Evolutionary conservation across 2,888 invertebrate genomes (phyloP).

Genomic region (Ectobius pallidus): DNA sequence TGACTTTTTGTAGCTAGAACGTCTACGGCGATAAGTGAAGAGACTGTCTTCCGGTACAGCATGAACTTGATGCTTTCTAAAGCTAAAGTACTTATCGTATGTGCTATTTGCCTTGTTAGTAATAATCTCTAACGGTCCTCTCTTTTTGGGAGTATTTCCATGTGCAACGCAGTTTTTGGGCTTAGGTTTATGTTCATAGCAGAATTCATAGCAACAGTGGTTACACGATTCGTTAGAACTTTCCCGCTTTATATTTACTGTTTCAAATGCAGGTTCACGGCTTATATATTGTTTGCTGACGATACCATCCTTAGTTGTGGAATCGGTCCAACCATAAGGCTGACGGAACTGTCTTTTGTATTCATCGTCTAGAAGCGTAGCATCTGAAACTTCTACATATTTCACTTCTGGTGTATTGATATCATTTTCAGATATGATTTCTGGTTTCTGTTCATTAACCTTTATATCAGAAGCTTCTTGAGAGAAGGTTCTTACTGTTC

Average conservation of each 20-base stretch:
- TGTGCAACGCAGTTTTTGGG: neutral
- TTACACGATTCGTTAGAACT: neutral
- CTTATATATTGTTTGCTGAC: neutral
- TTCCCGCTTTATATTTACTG: neutral
- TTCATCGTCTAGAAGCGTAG: neutral
- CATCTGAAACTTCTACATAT: too few species aligned
- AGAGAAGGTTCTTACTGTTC: too few species aligned
- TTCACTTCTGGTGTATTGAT: neutral
- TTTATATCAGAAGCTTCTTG: neutral
- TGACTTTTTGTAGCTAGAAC: neutral
- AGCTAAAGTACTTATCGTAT: neutral
- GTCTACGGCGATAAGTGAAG: neutral
- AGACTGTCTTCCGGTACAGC: neutral
- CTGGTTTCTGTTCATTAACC: neutral
- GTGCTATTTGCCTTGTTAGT: neutral
- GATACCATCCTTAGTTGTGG: neutral
- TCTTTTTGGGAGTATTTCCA: neutral
- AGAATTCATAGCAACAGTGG: neutral
- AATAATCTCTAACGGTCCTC: neutral
- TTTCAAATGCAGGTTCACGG: neutral
- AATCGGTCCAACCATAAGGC: slow-evolving; percentile 13
- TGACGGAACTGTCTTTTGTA: slow-evolving; percentile 5
- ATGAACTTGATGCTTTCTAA: neutral
- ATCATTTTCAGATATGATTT: neutral
- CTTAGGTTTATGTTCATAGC: neutral